Percentiles rank a stretch among this genome's conserved stretches.
Conservation (phyloP, 2,113 vertebrate genomes). For the Polypterus bichir region DNA sequence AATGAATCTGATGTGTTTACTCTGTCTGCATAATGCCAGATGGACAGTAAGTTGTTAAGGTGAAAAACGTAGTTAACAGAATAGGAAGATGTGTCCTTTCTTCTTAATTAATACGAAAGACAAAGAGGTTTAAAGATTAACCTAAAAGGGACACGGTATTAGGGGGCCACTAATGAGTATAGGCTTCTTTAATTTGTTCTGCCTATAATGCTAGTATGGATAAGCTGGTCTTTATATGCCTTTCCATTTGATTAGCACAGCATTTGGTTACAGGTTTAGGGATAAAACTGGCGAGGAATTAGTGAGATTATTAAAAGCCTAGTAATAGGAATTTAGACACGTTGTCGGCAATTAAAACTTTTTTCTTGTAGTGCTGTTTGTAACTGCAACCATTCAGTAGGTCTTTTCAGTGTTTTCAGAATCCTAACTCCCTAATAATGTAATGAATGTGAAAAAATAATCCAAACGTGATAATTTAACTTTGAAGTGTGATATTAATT, state of each 20-base stretch:
- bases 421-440: no score
- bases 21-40: no score
- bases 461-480: no score
- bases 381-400: no score
- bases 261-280: conserved; percentile 34
- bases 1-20: no score
- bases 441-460: no score
- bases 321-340: conserved; percentile 20
- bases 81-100: conserved; percentile 22
- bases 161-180: conserved; percentile 61
- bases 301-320: conserved; percentile 33
- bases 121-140: conserved; percentile 52
- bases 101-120: conserved; percentile 54
- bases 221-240: conserved; percentile 57
- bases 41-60: no score
- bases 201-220: conserved; percentile 57
- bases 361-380: conserved; percentile 12
- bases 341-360: conserved; percentile 27
- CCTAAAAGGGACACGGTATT: conserved; percentile 52
- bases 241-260: conserved; percentile 45
- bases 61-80: no score
- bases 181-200: conserved; percentile 64
- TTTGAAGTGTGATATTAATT: no score
- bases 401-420: no score
- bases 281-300: conserved; percentile 28